These are phyloP conservation scores for Diacarnus erythraeanus DNA, from an alignment of 37 sponge, comb jelly and placozoan genomes.

Conservation along the genomic window DNA sequence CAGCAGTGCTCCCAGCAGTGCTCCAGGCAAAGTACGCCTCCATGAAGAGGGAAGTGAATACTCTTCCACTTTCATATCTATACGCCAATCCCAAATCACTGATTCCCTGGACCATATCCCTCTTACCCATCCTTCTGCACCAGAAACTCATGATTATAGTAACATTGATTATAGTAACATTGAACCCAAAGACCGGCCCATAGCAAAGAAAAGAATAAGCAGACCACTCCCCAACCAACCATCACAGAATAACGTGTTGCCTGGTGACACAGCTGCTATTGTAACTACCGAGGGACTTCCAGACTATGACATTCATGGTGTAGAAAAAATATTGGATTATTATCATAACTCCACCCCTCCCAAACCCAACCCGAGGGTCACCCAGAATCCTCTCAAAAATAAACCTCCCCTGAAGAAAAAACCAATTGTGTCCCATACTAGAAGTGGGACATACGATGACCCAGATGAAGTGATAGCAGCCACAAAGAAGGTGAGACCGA, in stretches of 20 bases:
- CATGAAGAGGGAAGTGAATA: neutral
- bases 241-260: neutral
- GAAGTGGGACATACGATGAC: slow-evolving; percentile 32
- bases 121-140: slow-evolving; percentile 1
- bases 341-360: neutral
- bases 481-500: neutral
- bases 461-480: slow-evolving; percentile 17
- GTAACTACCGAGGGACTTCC: neutral
- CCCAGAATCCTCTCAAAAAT: neutral
- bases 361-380: neutral
- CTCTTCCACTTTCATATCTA: neutral
- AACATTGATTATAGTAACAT: slow-evolving; percentile 5
- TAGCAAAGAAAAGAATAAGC: neutral
- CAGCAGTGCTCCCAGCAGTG: neutral
- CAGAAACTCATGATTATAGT: slow-evolving; percentile 9
- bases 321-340: neutral
- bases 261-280: neutral
- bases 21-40: neutral
- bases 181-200: neutral
- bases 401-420: slow-evolving; percentile 16
- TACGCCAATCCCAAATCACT: slow-evolving; percentile 4
- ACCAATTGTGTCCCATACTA: slow-evolving; percentile 8
- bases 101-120: slow-evolving; percentile 19
- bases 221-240: neutral
- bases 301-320: neutral